Base-by-base conservation (phyloP, 2,888 invertebrate genomes). In the Pachycephus smyrnensis region DNA sequence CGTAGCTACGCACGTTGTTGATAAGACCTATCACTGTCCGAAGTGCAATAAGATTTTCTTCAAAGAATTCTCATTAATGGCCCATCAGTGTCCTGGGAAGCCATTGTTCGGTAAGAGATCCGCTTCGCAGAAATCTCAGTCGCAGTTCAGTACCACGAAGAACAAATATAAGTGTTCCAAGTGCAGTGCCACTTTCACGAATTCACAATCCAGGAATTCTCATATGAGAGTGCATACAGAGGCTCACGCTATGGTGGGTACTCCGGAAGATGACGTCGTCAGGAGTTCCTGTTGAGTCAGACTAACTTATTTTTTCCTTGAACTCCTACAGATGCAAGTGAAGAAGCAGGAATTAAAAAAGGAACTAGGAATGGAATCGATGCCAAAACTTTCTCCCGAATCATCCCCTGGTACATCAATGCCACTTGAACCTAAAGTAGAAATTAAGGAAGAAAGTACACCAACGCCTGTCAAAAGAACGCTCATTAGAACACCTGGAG, bases 1-100 rank as follows among this genome's bases (percentile, higher is more conserved):
- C 79, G 86, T 87, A 74, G 86, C 87, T 68, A 85, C 84, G 73
- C 89, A 90, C 76, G 81, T 82, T 1, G 84, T 88, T 6, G 85
- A 87, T 73, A 89, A 86, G 81, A 88, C 89, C 73, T 90, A 88
- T 83, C 90, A 88, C 77, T 90, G 90, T 79, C 83, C 87, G 31
- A 88, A 88, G 69, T 90, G 90, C 80, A 89, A 90, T 79, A 90
- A 90, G 73, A 87, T 90, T 78, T 90, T 90, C 80, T 90, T 90
- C 82, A 90, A 89, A 84, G 89, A 89, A 80, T 85, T 87, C 68
- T 89, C 89, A 11, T 75, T 90, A 3, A 82, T 88, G 75, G 85
- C 87, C 4, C 90, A 90, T 78, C 86, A 88, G 75, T 90, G 90
- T 33, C 85, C 82, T 2, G 81, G 84, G 2, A 84, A 78, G 68